phyloP scores from a whole-genome alignment of 1,140 invertebrate genomes.

The Papilio dardanus region DNA sequence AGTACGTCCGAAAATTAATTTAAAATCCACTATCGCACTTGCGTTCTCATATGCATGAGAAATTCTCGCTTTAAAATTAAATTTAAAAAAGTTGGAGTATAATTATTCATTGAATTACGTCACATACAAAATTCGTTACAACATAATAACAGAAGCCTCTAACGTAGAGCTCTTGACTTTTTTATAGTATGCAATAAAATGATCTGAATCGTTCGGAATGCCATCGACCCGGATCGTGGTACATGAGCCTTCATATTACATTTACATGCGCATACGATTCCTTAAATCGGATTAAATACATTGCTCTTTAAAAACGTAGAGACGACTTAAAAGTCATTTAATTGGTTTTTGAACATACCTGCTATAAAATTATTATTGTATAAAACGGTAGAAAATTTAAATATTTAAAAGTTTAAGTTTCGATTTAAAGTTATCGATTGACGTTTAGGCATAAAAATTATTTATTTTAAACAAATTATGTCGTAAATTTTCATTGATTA shows the following conservation, averaged over 20 bases:
- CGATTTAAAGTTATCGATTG: not conserved
- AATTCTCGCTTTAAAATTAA: too few relatives aligned
- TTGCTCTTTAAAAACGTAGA: not conserved
- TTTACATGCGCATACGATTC: conserved; percentile 48
- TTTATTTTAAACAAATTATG: not conserved
- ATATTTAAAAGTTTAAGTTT: not conserved
- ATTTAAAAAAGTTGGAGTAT: not conserved
- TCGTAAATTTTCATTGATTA: conserved; percentile 13
- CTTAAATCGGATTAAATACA: conserved; percentile 52
- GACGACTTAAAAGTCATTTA: not conserved
- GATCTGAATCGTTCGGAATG: conserved; percentile 50
- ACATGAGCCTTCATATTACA: conserved; percentile 45
- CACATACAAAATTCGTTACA: conserved; percentile 1
- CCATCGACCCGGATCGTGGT: conserved; percentile 48
- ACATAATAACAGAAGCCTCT: conserved; percentile 14
- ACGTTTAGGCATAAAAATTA: not conserved
- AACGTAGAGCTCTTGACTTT: conserved; percentile 41
- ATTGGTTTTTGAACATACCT: not conserved
- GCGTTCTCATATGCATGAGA: too few relatives aligned
- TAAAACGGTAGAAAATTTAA: not conserved
- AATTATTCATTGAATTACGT: not conserved
- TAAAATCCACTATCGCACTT: too few relatives aligned
- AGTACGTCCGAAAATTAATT: not conserved
- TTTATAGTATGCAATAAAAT: conserved; percentile 61
- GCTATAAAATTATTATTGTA: not conserved